phyloP scores from a whole-genome alignment of 2,888 invertebrate genomes.

The Alloscopus bannaensis region DNA sequence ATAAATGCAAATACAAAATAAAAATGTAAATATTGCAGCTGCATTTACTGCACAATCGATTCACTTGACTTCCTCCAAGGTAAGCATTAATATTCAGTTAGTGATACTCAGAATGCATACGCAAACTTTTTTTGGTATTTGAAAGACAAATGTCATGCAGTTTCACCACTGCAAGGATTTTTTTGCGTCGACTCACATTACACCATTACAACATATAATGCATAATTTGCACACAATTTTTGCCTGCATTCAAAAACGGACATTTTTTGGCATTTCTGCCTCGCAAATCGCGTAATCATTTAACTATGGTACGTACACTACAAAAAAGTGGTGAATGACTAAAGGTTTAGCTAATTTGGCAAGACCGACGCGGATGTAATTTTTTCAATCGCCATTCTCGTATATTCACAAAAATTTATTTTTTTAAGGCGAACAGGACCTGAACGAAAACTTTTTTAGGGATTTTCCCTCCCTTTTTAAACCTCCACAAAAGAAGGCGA shows the following conservation, averaged over 20 bases:
- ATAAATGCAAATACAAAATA: too few species aligned
- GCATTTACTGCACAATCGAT: constrained; percentile 18
- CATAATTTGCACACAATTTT: not conserved
- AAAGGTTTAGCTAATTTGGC: too few species aligned
- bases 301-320: not conserved
- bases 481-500: not conserved
- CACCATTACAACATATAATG: not conserved
- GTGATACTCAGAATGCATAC: not conserved
- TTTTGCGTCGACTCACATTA: not conserved
- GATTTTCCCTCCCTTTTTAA: not conserved
- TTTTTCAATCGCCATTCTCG: not conserved
- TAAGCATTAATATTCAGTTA: not conserved
- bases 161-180: constrained; percentile 5
- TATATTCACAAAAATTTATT: not conserved
- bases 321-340: too few species aligned
- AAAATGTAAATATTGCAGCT: too few species aligned
- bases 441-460: not conserved
- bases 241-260: not conserved
- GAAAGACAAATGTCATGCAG: constrained; percentile 18
- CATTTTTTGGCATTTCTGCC: not conserved
- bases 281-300: not conserved
- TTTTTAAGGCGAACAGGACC: not conserved
- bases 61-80: constrained; percentile 46
- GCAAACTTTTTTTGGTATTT: not conserved
- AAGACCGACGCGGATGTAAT: too few species aligned